Conservation (phyloP, 2,888 invertebrate genomes). For the Lithophane semibrunnea region DNA sequence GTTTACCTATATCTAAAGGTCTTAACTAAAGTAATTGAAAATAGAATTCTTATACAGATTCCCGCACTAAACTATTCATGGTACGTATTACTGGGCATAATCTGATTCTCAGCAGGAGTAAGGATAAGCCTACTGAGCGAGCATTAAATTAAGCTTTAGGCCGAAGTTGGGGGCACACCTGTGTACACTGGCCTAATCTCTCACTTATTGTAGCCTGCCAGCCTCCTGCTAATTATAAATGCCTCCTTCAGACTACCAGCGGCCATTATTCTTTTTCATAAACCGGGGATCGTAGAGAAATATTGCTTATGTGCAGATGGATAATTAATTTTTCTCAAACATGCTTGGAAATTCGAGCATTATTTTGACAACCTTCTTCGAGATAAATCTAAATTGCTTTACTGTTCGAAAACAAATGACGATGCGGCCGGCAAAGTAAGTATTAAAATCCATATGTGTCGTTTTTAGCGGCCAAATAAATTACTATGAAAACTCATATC, state of each 20-base stretch:
- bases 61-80: background rate
- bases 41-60: background rate
- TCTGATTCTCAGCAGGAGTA: slow-evolving; percentile 22
- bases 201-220: slow-evolving; percentile 58
- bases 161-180: slow-evolving; percentile 69
- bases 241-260: slow-evolving; percentile 8
- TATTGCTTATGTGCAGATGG: background rate
- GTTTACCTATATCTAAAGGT: background rate
- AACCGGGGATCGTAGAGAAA: background rate
- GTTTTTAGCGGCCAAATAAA: too few relatives aligned
- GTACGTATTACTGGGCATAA: slow-evolving; percentile 17
- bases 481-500: too few relatives aligned
- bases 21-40: background rate
- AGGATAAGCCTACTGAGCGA: slow-evolving; percentile 30
- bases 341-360: too few relatives aligned
- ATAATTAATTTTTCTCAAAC: slow-evolving; percentile 1
- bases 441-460: too few relatives aligned
- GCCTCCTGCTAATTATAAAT: slow-evolving; percentile 52
- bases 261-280: slow-evolving; percentile 1
- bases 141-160: slow-evolving; percentile 70
- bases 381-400: too few relatives aligned
- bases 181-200: slow-evolving; percentile 68
- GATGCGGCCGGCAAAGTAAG: too few relatives aligned
- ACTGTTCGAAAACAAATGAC: too few relatives aligned
- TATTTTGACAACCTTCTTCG: too few relatives aligned